Percentiles rank a stretch among this genome's conserved stretches.
Conservation (phyloP, 2,113 vertebrate genomes). For the Podarcis raffonei region DNA sequence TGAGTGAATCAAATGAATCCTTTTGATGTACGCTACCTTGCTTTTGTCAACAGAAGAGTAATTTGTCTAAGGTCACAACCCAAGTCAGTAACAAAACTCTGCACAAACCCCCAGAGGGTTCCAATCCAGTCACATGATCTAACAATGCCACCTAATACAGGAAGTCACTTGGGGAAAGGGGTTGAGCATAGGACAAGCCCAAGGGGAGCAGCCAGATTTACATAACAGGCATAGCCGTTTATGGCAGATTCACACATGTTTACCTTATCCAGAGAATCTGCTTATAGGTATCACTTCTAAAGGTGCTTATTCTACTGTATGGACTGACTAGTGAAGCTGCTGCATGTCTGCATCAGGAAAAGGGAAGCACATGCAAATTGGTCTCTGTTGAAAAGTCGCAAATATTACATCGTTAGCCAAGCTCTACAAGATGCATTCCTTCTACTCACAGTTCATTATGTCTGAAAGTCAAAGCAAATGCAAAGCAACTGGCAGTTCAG, state of each 20-base stretch:
- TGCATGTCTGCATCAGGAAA: not conserved
- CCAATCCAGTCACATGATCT: not conserved
- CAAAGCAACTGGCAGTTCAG: not conserved
- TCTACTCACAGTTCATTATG: not conserved
- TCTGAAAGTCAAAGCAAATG: not conserved
- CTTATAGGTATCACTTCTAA: not conserved
- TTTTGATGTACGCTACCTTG: not conserved
- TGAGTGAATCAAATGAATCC: slow-evolving; percentile 1
- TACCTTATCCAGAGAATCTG: not conserved
- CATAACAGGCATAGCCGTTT: slow-evolving; percentile 4
- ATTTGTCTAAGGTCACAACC: not conserved
- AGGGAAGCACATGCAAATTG: not conserved
- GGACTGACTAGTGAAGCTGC: not conserved
- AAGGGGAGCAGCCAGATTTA: not conserved
- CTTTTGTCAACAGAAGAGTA: not conserved
- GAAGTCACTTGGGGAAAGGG: not conserved
- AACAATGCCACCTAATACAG: not conserved
- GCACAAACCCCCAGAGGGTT: not conserved
- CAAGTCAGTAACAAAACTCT: not conserved
- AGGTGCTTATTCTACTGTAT: not conserved
- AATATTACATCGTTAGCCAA: not conserved
- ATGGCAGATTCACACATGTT: not conserved
- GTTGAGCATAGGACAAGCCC: not conserved
- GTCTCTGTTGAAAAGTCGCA: not conserved
- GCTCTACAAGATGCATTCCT: not conserved